Evolutionary conservation across 1,140 invertebrate genomes (phyloP).

Genomic region (Scaptomyza hsui): DNA sequence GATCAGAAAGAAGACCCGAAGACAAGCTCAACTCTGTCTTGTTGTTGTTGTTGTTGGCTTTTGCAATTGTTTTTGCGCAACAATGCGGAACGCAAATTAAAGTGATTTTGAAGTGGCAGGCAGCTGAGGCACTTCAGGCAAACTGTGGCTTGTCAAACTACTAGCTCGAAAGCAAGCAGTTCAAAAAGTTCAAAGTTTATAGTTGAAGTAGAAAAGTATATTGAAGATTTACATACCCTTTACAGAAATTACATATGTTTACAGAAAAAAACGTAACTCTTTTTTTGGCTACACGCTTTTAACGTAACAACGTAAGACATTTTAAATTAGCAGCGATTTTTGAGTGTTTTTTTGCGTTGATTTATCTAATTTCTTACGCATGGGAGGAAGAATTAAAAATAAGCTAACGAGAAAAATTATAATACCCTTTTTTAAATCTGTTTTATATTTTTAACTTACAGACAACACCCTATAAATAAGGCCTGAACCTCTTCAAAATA

Average conservation of each 20-base stretch:
- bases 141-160: constrained; percentile 17
- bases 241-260: no score
- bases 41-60: no score
- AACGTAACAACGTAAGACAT: no score
- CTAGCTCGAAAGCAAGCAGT: constrained; percentile 12
- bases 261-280: no score
- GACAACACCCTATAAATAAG: background rate
- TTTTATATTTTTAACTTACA: constrained; percentile 29
- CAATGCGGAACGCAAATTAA: constrained; percentile 73
- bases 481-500: background rate
- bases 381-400: no score
- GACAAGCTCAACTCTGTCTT: constrained; percentile 20
- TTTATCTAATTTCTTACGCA: no score
- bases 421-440: no score
- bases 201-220: background rate
- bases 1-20: constrained; percentile 10
- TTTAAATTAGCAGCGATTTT: no score
- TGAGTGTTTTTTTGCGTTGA: no score
- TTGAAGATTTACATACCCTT: background rate
- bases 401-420: no score
- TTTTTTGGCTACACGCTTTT: no score
- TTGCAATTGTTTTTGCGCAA: constrained; percentile 66
- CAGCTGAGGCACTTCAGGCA: background rate
- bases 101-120: constrained; percentile 56
- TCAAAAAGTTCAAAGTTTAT: constrained; percentile 36